Percentiles rank a stretch among this genome's conserved stretches.
phyloP scores from a whole-genome alignment of 2,888 invertebrate genomes.

The Leptopilina drosophilae region DNA sequence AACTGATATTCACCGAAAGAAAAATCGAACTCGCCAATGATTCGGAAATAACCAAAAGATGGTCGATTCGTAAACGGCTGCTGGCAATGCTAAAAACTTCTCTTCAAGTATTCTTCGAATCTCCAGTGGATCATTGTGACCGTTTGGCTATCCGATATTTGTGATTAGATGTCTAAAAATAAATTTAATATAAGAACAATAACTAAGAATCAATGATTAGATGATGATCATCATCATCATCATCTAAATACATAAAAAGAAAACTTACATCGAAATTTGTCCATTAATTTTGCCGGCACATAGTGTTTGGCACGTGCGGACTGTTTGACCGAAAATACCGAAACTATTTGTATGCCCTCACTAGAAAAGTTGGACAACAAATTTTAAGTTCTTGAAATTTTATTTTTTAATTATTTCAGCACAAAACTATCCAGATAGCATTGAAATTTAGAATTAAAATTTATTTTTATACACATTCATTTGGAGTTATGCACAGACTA shows the following conservation, averaged over 20 bases:
- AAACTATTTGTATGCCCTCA: conserved; percentile 94
- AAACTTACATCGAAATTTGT: conserved; percentile 95
- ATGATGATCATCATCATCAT: too few species aligned
- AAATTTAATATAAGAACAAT: conserved; percentile 40
- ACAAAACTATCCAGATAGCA: too few species aligned
- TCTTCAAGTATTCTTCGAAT: conserved; percentile 93
- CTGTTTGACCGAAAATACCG: conserved; percentile 97
- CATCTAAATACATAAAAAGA: neutral
- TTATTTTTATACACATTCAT: too few species aligned
- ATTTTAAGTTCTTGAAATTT: too few species aligned
- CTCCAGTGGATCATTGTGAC: conserved; percentile 92
- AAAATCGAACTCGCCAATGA: conserved; percentile 92
- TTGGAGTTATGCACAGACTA: too few species aligned
- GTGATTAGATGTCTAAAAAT: conserved; percentile 94
- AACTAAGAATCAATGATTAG: too few species aligned
- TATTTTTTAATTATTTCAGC: too few species aligned
- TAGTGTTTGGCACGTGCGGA: conserved; percentile 95
- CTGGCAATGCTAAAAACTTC: conserved; percentile 95
- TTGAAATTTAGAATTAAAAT: too few species aligned
- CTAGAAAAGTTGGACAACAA: conserved; percentile 79
- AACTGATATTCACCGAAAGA: conserved; percentile 83
- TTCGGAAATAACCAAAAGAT: conserved; percentile 95
- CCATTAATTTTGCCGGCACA: conserved; percentile 98
- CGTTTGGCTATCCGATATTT: conserved; percentile 96
- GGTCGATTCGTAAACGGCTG: conserved; percentile 98